Percentiles rank a stretch among this genome's conserved stretches.
Conservation (phyloP, 2,113 vertebrate species). For the Lophura nycthemera region DNA sequence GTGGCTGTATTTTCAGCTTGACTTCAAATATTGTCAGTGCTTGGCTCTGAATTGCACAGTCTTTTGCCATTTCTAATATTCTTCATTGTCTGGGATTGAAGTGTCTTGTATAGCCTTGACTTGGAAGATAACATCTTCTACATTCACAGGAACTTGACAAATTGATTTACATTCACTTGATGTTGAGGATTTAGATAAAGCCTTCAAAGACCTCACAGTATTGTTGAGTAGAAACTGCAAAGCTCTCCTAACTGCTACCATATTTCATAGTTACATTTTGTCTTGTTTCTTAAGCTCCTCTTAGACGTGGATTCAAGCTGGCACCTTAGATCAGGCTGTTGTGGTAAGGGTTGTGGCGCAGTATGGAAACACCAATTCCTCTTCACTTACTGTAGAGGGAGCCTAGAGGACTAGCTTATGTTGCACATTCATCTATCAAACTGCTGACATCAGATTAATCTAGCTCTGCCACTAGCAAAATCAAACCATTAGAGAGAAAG, state of each 20-base stretch:
- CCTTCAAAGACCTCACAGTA: background rate
- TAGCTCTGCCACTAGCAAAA: background rate
- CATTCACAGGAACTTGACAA: background rate
- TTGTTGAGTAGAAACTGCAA: background rate
- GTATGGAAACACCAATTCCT: background rate
- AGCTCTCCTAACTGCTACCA: background rate
- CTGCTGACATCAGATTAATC: background rate
- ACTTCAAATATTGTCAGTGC: slow-evolving; percentile 25
- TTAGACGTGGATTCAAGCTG: background rate
- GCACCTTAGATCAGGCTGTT: background rate
- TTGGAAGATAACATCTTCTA: background rate
- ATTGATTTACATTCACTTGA: background rate
- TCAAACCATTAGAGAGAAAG: background rate
- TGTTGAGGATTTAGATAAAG: background rate
- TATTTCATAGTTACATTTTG: slow-evolving; percentile 3
- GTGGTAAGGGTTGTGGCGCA: background rate
- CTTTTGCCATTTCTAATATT: slow-evolving; percentile 29
- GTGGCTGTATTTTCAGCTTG: slow-evolving; percentile 42
- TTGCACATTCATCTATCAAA: background rate
- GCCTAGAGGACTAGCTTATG: background rate
- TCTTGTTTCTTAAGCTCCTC: background rate
- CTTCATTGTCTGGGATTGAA: slow-evolving; percentile 24
- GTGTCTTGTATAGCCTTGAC: slow-evolving; percentile 37
- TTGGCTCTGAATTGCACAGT: slow-evolving; percentile 29
- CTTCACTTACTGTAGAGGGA: background rate